Evolutionary conservation across 2,888 invertebrate genomes (phyloP).

Genomic region (Pammene fasciana): DNA sequence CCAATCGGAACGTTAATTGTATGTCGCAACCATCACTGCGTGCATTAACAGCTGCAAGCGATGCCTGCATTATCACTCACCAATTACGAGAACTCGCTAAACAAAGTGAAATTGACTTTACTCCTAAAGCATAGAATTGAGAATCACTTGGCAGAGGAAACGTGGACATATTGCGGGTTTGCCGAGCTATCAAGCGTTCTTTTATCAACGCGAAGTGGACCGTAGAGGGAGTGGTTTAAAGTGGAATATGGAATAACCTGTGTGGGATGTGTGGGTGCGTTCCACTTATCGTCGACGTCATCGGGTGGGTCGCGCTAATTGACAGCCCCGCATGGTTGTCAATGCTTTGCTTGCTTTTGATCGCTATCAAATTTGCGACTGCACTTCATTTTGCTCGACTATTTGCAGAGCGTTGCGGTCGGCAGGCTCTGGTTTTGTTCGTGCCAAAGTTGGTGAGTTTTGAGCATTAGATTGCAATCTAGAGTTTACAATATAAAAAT

Average conservation of each 20-base stretch:
- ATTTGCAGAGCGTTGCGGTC: slow-evolving; percentile 37
- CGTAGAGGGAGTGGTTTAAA: neutral
- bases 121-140: neutral
- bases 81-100: slow-evolving; percentile 27
- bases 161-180: slow-evolving; percentile 5
- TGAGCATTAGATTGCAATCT: neutral
- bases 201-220: slow-evolving; percentile 15
- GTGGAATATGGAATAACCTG: slow-evolving; percentile 9
- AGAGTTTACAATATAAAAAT: too few species aligned
- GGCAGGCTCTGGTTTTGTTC: slow-evolving; percentile 28
- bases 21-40: slow-evolving; percentile 30
- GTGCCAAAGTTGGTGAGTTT: neutral
- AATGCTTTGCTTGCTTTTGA: slow-evolving; percentile 40
- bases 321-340: slow-evolving; percentile 41
- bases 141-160: neutral
- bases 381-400: slow-evolving; percentile 34
- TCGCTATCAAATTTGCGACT: slow-evolving; percentile 41
- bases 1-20: slow-evolving; percentile 34
- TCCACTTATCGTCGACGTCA: slow-evolving; percentile 37
- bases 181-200: slow-evolving; percentile 11
- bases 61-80: slow-evolving; percentile 36
- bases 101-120: slow-evolving; percentile 6
- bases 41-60: slow-evolving; percentile 39
- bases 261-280: slow-evolving; percentile 22
- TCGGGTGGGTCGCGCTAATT: slow-evolving; percentile 30